Evolutionary conservation across 2,113 vertebrate genomes (phyloP).

Genomic region (Callopanchax toddi): DNA sequence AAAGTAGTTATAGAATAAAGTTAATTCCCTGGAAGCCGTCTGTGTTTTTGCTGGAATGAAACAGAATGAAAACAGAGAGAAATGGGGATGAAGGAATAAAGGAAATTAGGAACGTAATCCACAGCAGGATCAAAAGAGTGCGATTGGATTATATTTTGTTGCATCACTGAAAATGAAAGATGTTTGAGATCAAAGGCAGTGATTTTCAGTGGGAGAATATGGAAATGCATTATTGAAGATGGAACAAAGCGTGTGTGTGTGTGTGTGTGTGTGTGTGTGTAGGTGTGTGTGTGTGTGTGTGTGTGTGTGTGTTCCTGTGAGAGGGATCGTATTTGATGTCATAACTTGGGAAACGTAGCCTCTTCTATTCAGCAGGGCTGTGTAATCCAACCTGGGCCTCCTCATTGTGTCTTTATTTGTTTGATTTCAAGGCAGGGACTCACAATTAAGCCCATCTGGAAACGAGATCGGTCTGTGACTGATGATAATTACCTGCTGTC

Average conservation of each 20-base stretch:
- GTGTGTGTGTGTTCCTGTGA: conserved; percentile 10
- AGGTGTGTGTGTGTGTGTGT: conserved; percentile 53
- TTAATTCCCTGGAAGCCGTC: conserved; percentile 40
- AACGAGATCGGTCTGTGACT: conserved; percentile 86
- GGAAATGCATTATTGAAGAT: conserved; percentile 86
- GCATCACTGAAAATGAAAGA: conserved; percentile 74
- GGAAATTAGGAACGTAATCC: conserved; percentile 78
- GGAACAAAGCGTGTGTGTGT: conserved; percentile 70
- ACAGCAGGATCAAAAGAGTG: conserved; percentile 68
- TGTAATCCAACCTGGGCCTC: conserved; percentile 82
- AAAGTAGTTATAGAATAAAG: conserved; percentile 11
- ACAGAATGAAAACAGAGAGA: conserved; percentile 47
- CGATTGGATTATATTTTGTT: conserved; percentile 74
- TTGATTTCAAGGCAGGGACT: conserved; percentile 80
- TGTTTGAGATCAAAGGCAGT: conserved; percentile 81
- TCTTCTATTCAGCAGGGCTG: conserved; percentile 74
- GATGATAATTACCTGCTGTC: conserved; percentile 88
- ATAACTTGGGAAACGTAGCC: conserved; percentile 81
- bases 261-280: conserved; percentile 41
- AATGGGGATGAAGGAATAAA: conserved; percentile 46
- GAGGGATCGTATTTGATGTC: conserved; percentile 80
- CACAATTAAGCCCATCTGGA: conserved; percentile 86
- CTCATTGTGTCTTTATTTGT: conserved; percentile 86
- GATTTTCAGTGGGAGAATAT: conserved; percentile 77
- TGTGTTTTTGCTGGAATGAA: conserved; percentile 44